Conservation (phyloP, 2,113 vertebrate genomes). For the Stigmatopora nigra region DNA sequence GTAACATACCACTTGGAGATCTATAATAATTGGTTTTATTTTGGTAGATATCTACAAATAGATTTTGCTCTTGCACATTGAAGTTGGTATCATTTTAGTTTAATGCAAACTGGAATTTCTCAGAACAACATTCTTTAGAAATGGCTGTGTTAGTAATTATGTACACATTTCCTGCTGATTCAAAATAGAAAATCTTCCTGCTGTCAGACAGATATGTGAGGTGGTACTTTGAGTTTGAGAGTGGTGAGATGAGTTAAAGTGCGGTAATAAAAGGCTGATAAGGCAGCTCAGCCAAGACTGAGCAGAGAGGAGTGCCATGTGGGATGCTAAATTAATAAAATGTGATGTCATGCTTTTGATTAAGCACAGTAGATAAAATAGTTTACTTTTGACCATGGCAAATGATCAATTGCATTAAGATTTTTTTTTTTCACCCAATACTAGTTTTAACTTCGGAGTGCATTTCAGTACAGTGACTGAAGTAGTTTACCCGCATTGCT, state of each 20-base stretch:
- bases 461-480: too few relatives aligned
- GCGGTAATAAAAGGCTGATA: constrained; percentile 7
- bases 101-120: background rate
- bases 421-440: background rate
- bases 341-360: background rate
- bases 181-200: constrained; percentile 3
- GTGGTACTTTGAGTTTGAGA: constrained; percentile 27
- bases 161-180: constrained; percentile 12
- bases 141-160: background rate
- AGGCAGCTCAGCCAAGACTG: constrained; percentile 33
- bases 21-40: background rate
- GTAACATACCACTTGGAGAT: background rate
- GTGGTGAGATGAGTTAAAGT: constrained; percentile 7
- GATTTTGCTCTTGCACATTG: background rate
- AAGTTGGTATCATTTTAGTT: background rate
- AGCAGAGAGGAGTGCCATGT: constrained; percentile 18
- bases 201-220: constrained; percentile 19
- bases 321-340: constrained; percentile 20
- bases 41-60: background rate
- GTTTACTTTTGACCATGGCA: background rate
- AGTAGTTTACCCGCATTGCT: constrained; percentile 40
- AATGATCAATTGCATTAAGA: background rate
- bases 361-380: background rate
- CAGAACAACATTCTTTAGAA: background rate
- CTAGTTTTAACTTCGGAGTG: too few relatives aligned